These are phyloP conservation scores for Trissolcus japonicus DNA, from an alignment of 2,888 invertebrate genomes.

Conservation along the genomic window DNA sequence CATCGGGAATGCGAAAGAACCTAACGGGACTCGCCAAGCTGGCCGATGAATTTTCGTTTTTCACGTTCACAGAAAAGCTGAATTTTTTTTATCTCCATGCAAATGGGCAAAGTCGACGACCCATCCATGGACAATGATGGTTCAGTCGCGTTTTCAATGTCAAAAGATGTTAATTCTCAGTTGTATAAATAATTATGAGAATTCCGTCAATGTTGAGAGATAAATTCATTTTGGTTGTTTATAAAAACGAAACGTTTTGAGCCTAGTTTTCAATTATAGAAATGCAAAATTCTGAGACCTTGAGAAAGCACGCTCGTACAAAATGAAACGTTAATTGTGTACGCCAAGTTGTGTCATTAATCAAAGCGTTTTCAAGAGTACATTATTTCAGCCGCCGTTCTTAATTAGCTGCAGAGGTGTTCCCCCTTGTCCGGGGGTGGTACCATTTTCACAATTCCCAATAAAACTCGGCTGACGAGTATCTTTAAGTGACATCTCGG, in stretches of 20 bases:
- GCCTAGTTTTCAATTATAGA: no score
- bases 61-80: slow-evolving; percentile 27
- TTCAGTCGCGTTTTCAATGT: background rate
- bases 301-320: background rate
- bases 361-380: background rate
- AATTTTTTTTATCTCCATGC: slow-evolving; percentile 46
- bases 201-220: no score
- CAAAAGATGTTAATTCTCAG: no score
- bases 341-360: background rate
- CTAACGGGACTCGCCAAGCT: slow-evolving; percentile 31
- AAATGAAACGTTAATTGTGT: slow-evolving; percentile 1
- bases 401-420: background rate
- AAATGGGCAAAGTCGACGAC: slow-evolving; percentile 34
- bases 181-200: no score
- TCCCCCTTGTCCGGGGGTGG: background rate
- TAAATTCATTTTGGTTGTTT: no score
- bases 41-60: slow-evolving; percentile 32
- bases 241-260: no score
- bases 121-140: slow-evolving; percentile 9
- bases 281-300: no score
- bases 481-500: no score
- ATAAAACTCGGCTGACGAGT: background rate
- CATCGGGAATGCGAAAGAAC: slow-evolving; percentile 44
- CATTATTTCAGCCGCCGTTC: slow-evolving; percentile 2
- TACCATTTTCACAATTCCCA: background rate